Percentiles rank a stretch among this genome's conserved stretches.
phyloP scores from a whole-genome alignment of 2,797 vertebrate genomes.

The Arnoldichthys spilopterus region DNA sequence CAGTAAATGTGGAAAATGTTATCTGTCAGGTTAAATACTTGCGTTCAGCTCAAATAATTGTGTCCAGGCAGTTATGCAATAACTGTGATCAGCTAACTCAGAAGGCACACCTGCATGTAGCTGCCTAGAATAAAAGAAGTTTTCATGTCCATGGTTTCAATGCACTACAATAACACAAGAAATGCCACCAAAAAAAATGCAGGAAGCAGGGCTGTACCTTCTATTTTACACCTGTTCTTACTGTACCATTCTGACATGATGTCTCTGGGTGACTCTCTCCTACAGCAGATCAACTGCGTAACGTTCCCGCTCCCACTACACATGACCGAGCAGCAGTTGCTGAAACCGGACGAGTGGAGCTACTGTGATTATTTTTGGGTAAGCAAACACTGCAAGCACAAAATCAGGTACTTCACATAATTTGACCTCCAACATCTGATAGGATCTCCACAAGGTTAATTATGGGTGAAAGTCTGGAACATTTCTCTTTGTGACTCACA shows the following conservation, averaged over 20 bases:
- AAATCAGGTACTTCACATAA: neutral
- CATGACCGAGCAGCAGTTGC: slow-evolving; percentile 91
- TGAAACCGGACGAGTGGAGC: slow-evolving; percentile 97
- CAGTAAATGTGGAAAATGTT: too few relatives aligned
- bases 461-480: neutral
- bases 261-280: slow-evolving; percentile 14
- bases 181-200: neutral
- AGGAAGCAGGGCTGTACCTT: neutral
- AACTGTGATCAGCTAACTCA: too few relatives aligned
- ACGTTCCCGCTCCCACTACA: slow-evolving; percentile 90
- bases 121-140: neutral
- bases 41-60: too few relatives aligned
- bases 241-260: neutral
- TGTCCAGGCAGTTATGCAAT: too few relatives aligned
- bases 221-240: neutral
- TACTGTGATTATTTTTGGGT: slow-evolving; percentile 99
- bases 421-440: neutral
- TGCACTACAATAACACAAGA: neutral
- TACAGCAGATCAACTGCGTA: slow-evolving; percentile 90
- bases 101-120: too few relatives aligned
- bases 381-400: slow-evolving; percentile 61
- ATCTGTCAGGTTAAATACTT: too few relatives aligned
- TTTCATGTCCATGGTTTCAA: too few relatives aligned
- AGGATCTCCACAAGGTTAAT: neutral
- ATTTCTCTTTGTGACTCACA: neutral